Evolutionary conservation across 2,888 invertebrate species (phyloP), one percentile per base, ranked within the genome.

Genomic region (Eurytoma californica): DNA sequence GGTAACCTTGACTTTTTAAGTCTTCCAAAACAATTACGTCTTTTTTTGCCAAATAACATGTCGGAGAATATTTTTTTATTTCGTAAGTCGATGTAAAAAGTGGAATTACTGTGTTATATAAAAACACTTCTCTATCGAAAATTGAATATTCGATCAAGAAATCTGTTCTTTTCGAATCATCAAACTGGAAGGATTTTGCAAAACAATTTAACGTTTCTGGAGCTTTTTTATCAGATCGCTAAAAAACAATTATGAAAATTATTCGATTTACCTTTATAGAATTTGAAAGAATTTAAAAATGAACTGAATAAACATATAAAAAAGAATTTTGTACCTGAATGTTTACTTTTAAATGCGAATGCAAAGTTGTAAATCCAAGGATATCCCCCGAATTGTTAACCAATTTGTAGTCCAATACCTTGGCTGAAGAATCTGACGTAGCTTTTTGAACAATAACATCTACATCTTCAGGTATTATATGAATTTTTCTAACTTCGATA

Each of bases 91-190:
- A 82, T 18, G 88, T 85, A 9, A 92, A 81, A 13, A 86, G 80
- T 0, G 92, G 91, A 63, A 91, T 81, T 28, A 92, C 85, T 79
- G 90, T 84, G 49, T 87, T 85, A 81, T 91, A 92, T 53, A 92
- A 90, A 0, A 83, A 82, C 3, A 89, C 7, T 18, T 72, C 63
- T 14, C 63, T 61, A 4, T n/a, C 3, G 9, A 60, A 61, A 7
- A 63, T n/a, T 16, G 14, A 18, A 0, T 57, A 18, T 0, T 12
- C 28, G 4, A 3, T 30, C 13, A 53, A 87, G 3, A 72, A 72
- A 3, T 90, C 91, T 83, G 92, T 3, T 30, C 4, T 3, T 30
- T 3, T 4, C 30, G 30, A 30, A 4, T 30, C 4, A 30, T 30
- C 30, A 4, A 3, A 3, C 3, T 3, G 30, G 4, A 30, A 30